Conservation (phyloP, 2,888 invertebrate species). For the Phymatocera aterrima region DNA sequence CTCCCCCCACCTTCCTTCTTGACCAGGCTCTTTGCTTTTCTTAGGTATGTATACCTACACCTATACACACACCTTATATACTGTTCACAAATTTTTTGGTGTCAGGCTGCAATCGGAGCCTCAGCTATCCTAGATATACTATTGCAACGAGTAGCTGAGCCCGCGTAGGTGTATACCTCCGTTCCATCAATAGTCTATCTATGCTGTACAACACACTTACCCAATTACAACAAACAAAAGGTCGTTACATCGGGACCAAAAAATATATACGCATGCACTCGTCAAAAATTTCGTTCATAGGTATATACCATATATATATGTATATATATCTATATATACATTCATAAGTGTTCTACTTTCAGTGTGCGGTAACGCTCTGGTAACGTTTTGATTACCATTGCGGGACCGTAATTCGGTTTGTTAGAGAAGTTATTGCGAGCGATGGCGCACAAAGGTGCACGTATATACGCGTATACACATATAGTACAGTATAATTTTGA, state of each 20-base stretch:
- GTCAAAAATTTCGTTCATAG: background rate
- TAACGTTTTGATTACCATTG: slow-evolving; percentile 16
- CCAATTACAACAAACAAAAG: background rate
- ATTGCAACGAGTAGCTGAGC: too few relatives aligned
- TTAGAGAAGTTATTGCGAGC: too few relatives aligned
- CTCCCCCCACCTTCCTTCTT: background rate
- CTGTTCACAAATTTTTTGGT: too few relatives aligned
- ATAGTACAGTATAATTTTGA: too few relatives aligned
- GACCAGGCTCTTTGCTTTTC: background rate
- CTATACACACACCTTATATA: too few relatives aligned
- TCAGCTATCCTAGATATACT: too few relatives aligned
- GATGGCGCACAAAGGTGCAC: too few relatives aligned
- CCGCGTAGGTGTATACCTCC: too few relatives aligned
- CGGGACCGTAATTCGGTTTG: background rate
- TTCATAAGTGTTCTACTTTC: slow-evolving; percentile 7
- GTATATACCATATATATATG: too few relatives aligned
- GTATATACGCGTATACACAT: too few relatives aligned
- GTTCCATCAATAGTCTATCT: background rate
- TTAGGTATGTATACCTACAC: background rate
- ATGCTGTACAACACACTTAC: background rate
- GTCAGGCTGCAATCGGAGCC: background rate
- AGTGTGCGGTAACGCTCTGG: slow-evolving; percentile 23
- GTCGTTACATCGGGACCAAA: slow-evolving; percentile 12
- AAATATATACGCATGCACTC: background rate
- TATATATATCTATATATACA: background rate